A percentile compares a stretch with the other conserved stretches of the same genome.
phyloP scores from a whole-genome alignment of 2,113 vertebrate genomes.

The Ardeotis arabs region DNA sequence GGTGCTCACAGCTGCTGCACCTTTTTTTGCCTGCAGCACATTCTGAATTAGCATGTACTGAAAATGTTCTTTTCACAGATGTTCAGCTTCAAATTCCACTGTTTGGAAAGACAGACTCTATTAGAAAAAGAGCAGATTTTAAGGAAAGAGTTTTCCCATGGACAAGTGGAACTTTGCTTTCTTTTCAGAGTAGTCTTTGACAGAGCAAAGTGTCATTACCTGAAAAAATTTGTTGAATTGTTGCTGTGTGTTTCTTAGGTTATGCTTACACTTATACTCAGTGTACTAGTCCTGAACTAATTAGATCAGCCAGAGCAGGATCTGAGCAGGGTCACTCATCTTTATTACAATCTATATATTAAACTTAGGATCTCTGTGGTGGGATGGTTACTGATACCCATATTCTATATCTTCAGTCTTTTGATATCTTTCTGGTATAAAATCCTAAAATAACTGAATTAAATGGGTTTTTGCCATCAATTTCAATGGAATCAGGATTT shows the following conservation, averaged over 20 bases:
- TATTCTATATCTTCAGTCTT: neutral
- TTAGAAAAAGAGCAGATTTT: slow-evolving; percentile 10
- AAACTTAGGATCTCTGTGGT: neutral
- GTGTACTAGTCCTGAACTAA: neutral
- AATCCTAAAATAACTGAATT: neutral
- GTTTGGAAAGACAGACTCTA: neutral
- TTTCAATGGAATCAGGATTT: slow-evolving; percentile 5
- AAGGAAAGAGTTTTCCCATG: neutral
- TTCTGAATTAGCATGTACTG: slow-evolving; percentile 58
- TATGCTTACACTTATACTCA: neutral
- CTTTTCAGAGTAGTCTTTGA: neutral
- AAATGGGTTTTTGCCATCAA: neutral
- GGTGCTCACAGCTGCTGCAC: slow-evolving; percentile 66
- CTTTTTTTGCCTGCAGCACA: slow-evolving; percentile 56
- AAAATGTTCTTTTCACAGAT: slow-evolving; percentile 63
- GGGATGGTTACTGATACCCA: neutral
- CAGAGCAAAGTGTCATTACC: neutral
- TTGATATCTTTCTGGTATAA: neutral
- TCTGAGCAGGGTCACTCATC: neutral
- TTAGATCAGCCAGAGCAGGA: neutral
- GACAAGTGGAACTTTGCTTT: neutral
- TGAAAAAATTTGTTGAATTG: neutral
- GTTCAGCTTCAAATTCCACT: slow-evolving; percentile 52
- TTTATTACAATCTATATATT: neutral
- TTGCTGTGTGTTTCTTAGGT: neutral